Percentiles rank a stretch among this genome's conserved stretches.
phyloP scores from a whole-genome alignment of 2,113 vertebrate genomes.

The Malaclemys terrapin region DNA sequence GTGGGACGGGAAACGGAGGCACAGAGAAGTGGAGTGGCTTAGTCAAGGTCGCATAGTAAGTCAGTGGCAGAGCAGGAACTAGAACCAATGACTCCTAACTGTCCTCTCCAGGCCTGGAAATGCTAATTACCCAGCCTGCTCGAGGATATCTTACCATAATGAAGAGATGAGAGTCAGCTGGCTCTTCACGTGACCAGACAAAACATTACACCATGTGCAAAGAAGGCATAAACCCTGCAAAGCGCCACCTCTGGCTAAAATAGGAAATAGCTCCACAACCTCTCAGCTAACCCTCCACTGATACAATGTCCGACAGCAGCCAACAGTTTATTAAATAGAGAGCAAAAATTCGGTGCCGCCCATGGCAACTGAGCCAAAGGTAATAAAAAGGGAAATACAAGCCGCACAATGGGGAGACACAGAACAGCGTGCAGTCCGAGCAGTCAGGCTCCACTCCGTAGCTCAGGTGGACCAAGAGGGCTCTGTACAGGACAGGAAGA shows the following conservation, averaged over 20 bases:
- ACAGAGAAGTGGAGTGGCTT: background rate
- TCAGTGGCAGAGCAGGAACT: background rate
- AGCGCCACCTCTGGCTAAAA: slow-evolving; percentile 77
- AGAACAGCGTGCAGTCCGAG: slow-evolving; percentile 29
- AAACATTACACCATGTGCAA: slow-evolving; percentile 78
- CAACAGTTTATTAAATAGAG: slow-evolving; percentile 80
- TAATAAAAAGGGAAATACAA: slow-evolving; percentile 77
- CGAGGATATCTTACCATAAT: background rate
- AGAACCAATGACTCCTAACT: background rate
- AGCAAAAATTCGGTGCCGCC: slow-evolving; percentile 77
- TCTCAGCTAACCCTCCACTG: slow-evolving; percentile 78
- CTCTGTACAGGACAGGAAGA: fast-evolving
- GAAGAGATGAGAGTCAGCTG: slow-evolving; percentile 28
- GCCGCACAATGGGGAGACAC: slow-evolving; percentile 43
- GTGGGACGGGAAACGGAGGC: background rate
- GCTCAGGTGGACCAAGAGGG: background rate
- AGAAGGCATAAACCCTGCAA: slow-evolving; percentile 72
- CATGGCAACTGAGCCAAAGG: slow-evolving; percentile 77
- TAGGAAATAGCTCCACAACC: slow-evolving; percentile 83
- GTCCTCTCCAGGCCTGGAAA: slow-evolving; percentile 40
- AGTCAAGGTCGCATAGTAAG: background rate
- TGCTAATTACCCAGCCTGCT: background rate
- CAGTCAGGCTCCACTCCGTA: slow-evolving; percentile 2
- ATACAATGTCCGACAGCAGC: slow-evolving; percentile 77
- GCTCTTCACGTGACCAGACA: slow-evolving; percentile 73